Evolutionary conservation across 2,797 vertebrate genomes (phyloP).

Genomic region (Sciurus vulgaris): DNA sequence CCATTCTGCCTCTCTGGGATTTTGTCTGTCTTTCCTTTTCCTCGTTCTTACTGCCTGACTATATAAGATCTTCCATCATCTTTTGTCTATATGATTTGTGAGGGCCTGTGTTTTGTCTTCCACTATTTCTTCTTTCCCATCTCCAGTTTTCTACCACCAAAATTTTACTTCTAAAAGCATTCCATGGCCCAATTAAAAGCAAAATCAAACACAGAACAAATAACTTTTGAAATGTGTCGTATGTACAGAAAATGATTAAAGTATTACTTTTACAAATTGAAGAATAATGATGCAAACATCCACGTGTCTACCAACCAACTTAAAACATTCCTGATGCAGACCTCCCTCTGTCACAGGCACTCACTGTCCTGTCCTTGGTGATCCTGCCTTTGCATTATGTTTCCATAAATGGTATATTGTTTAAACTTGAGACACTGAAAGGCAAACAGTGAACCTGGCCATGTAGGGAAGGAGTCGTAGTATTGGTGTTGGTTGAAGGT

Average conservation of each 20-base stretch:
- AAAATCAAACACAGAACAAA: neutral
- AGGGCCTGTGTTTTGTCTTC: neutral
- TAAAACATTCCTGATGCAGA: neutral
- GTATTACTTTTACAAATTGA: slow-evolving; percentile 24
- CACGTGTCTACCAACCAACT: neutral
- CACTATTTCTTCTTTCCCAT: neutral
- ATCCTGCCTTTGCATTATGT: neutral
- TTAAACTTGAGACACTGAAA: neutral
- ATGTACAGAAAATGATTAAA: neutral
- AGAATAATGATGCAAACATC: neutral
- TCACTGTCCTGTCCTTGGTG: neutral
- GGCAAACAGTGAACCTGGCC: neutral
- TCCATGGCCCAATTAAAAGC: neutral
- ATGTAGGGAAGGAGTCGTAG: neutral
- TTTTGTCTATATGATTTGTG: neutral
- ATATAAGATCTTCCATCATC: neutral
- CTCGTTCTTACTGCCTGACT: neutral
- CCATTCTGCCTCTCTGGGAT: neutral
- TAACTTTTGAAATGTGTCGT: neutral
- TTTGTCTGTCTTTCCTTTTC: neutral
- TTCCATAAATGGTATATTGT: neutral
- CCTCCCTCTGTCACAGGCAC: neutral
- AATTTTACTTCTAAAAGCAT: slow-evolving; percentile 43
- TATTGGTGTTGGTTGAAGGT: neutral
- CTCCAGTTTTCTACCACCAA: neutral